Evolutionary conservation across 2,113 vertebrate genomes (phyloP).

Genomic region (Girardinichthys multiradiatus): DNA sequence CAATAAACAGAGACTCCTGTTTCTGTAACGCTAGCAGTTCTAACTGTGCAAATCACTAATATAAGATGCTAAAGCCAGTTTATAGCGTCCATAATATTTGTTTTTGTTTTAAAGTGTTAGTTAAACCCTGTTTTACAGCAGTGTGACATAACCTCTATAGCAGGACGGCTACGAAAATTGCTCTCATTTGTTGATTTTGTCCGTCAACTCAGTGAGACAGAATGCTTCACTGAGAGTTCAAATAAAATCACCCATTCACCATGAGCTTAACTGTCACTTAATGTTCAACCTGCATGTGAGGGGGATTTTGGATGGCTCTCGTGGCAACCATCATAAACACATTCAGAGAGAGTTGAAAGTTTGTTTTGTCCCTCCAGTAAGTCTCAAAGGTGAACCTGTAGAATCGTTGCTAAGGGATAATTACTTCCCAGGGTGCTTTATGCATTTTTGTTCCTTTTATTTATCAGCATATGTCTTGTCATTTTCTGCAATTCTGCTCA

Average conservation of each 20-base stretch:
- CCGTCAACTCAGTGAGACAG: neutral
- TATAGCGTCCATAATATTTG: neutral
- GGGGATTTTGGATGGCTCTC: neutral
- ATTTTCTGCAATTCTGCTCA: constrained; percentile 56
- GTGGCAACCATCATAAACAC: neutral
- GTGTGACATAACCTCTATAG: neutral
- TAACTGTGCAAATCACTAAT: neutral
- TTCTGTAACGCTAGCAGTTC: neutral
- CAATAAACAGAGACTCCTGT: too few relatives aligned
- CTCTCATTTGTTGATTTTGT: neutral
- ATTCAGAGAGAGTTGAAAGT: too few relatives aligned
- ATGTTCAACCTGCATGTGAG: neutral
- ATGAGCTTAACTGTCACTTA: neutral
- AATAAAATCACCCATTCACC: neutral
- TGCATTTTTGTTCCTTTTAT: too few relatives aligned
- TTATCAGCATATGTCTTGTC: neutral
- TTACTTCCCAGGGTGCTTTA: too few relatives aligned
- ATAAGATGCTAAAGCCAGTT: neutral
- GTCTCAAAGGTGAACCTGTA: too few relatives aligned
- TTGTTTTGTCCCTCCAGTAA: too few relatives aligned
- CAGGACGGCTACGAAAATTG: neutral
- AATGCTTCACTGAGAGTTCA: neutral
- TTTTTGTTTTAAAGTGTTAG: too few relatives aligned
- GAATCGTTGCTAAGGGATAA: too few relatives aligned
- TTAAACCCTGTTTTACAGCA: neutral